Conservation (phyloP, 2,113 vertebrate species). For the Macquaria australasica region DNA sequence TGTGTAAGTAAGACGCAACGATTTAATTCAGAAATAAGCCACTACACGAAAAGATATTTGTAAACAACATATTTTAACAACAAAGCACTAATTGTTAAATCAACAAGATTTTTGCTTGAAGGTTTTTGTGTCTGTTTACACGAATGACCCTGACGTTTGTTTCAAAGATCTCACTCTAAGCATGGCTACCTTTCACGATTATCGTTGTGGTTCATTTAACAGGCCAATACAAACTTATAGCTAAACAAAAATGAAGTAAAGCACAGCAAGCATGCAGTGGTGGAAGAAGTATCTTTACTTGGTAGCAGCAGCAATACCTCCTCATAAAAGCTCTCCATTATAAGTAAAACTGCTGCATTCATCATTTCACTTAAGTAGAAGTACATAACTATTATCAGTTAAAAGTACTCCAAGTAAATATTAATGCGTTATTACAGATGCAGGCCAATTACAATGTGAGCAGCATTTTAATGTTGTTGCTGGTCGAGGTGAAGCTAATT, state of each 20-base stretch:
- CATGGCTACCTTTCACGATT: background rate
- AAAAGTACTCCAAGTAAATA: too few relatives aligned
- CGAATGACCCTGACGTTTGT: background rate
- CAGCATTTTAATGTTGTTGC: background rate
- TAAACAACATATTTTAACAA: background rate
- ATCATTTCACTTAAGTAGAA: too few relatives aligned
- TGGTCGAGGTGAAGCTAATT: background rate
- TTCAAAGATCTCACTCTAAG: background rate
- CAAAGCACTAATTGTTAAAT: background rate
- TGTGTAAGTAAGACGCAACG: background rate
- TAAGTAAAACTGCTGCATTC: too few relatives aligned
- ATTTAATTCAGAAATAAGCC: background rate
- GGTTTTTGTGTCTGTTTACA: background rate
- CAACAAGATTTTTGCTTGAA: background rate
- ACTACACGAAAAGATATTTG: background rate
- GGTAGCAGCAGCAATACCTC: too few relatives aligned
- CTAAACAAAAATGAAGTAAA: too few relatives aligned
- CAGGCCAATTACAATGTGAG: background rate
- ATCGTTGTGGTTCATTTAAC: too few relatives aligned
- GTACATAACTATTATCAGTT: too few relatives aligned
- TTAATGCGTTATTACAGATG: background rate
- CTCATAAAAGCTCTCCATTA: too few relatives aligned
- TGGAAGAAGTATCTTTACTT: too few relatives aligned
- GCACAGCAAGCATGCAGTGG: too few relatives aligned
- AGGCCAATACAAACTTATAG: too few relatives aligned